Base-by-base conservation (phyloP, 2,888 invertebrate species). In the Tetranychus piercei region DNA sequence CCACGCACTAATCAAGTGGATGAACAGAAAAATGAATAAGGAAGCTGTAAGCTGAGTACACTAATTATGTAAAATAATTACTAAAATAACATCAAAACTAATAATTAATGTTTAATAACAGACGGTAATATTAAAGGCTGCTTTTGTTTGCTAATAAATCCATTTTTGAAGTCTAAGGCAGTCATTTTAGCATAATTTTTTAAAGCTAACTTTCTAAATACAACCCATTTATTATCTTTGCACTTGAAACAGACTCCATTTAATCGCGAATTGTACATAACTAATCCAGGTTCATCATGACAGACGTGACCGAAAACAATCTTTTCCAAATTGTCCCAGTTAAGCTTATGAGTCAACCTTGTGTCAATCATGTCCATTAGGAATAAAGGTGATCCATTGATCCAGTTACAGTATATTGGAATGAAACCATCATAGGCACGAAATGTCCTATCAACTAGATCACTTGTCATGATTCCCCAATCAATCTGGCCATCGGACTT, bases 151-250 rank as follows among this genome's bases (percentile, higher is more conserved):
- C 69, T 74, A 45, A 93, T 83, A 82, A 88, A 94, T 9, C 94
- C 94, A 85, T 92, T 92, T 82, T 88, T 88, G 84, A 95, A 95
- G 81, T 92, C 91, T 79, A 83, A 80, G 4, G 92, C 90, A 73
- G 85, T 86, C 87, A 94, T 90, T 79, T 86, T 84, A 81, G 86
- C 88, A 81, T 87, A 88, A 11, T 88, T 88, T 78, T 87, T 84
- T 76, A 92, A 82, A 80, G 87, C 85, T 75, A 92, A 78, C 79
- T 86, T 85, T 78, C 83, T 84, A 75, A 77, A 77, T 74, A 75
- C 76, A 18, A 73, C 71, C 77, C 77, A 77, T 20, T 73, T 77
- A 44, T 73, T 44, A 45, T 76, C 72, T 11, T 64, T 65, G 71
- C 77, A 78, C 45, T 73, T 44, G 7, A 71, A 9, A 71, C 71